phyloP scores from a whole-genome alignment of 2,113 vertebrate species.

The Abramis brama region DNA sequence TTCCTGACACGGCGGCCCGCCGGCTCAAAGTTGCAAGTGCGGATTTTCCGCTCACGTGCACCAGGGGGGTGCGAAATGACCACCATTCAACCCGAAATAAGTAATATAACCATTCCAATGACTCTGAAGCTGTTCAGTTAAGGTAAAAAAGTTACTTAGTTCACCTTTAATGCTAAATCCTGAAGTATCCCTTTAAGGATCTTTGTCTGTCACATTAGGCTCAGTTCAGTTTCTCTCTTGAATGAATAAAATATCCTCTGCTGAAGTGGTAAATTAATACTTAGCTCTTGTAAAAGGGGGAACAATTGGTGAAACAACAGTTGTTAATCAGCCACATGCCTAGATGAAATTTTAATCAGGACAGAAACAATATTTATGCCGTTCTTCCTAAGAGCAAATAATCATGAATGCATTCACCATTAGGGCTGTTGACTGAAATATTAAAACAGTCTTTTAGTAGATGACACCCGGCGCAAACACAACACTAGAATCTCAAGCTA shows the following conservation, averaged over 20 bases:
- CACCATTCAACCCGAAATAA: too few relatives aligned
- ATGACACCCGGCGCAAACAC: background rate
- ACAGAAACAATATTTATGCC: conserved; percentile 6
- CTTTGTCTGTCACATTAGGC: background rate
- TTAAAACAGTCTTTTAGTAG: background rate
- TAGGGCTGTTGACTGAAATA: background rate
- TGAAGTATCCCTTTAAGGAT: background rate
- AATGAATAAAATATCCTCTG: background rate
- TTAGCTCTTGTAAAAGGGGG: conserved; percentile 2
- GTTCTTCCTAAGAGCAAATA: background rate
- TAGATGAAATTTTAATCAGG: conserved; percentile 4
- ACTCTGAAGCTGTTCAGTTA: too few relatives aligned
- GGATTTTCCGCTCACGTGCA: too few relatives aligned
- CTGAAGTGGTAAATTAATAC: background rate
- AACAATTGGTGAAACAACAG: background rate
- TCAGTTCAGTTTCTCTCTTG: background rate
- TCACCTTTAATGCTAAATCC: too few relatives aligned
- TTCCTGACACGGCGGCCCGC: too few relatives aligned
- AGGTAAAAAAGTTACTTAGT: too few relatives aligned
- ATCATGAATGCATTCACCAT: conserved; percentile 11
- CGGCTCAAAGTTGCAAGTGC: too few relatives aligned
- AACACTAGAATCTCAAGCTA: background rate
- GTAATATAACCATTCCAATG: too few relatives aligned
- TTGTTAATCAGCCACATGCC: conserved; percentile 21
- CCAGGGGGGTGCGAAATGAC: too few relatives aligned